Evolutionary conservation across 1,140 invertebrate genomes (phyloP), one percentile per base, ranked within the genome.

Genomic region (Lucilia cuprina): DNA sequence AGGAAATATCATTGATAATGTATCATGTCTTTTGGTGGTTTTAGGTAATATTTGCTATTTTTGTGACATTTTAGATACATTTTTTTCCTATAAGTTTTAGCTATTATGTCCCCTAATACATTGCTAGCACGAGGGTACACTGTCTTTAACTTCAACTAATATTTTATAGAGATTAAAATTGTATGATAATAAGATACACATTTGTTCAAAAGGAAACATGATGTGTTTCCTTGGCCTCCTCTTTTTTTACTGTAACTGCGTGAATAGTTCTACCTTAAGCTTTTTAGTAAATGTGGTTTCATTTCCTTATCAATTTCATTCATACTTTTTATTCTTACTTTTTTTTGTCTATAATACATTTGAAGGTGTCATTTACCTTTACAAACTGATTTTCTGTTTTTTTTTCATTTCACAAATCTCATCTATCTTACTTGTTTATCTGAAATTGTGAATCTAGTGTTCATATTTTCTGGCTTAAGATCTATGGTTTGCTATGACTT

Each of bases 371-470:
- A 86, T 86, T 85, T 84, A 83, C 85, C 80, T 80, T 82, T 30
- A 55, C 5, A 30, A 17, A 78, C 34, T 2, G n/a, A 70, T 21
- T 50, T 80, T 49, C 35, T 19, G 35, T 78, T 30, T 78, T 85
- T 83, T 77, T 77, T 74, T 77, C 80, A 82, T 83, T 74, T 74
- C 14, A 84, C 74, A 86, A 86, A 88, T 85, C 84, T 60, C 86
- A 89, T 89, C 86, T 85, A 86, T 88, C 87, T 83, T 84, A 74
- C 35, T n/a, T 80, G 84, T 80, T 86, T 88, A 89, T 90, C 89
- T 89, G 85, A 87, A 89, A 89, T 90, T 90, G 87, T 86, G 85
- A 83, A 89, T 89, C 88, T 21, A 70, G n/a, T 70, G 8, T 70
- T 12, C 65, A 70, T 70, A 70, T 70, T 55, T 55, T 21, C 65